Percentiles rank a stretch among this genome's conserved stretches.
Conservation (phyloP, 2,888 invertebrate genomes). For the Chaetoderma sp. region DNA sequence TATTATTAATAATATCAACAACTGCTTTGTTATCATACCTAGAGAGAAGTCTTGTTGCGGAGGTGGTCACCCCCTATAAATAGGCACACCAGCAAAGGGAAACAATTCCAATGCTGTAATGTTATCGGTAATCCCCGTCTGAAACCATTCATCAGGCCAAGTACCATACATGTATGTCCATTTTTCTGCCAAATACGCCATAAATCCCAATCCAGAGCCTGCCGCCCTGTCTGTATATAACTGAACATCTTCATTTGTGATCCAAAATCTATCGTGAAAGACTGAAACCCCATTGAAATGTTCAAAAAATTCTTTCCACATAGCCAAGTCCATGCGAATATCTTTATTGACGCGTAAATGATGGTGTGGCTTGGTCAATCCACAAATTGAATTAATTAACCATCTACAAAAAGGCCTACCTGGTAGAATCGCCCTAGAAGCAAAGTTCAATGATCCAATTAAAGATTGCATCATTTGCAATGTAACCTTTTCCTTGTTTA, state of each 20-base stretch:
- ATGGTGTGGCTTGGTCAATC: background rate
- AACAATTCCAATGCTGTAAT: background rate
- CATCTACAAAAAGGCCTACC: background rate
- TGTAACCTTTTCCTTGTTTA: background rate
- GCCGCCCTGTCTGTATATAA: background rate
- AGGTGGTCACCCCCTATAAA: background rate
- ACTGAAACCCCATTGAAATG: background rate
- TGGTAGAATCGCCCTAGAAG: background rate
- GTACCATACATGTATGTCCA: background rate
- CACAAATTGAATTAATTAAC: constrained; percentile 1
- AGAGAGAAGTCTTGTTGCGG: background rate
- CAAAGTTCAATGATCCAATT: background rate
- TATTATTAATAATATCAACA: background rate
- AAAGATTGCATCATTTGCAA: background rate
- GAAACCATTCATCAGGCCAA: background rate
- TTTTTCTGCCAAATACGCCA: background rate
- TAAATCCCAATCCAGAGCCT: background rate
- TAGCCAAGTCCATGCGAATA: background rate
- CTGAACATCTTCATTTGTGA: background rate
- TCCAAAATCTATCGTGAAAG: background rate
- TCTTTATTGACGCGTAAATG: background rate
- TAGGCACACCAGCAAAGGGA: background rate
- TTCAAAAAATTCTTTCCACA: background rate
- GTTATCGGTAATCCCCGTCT: background rate
- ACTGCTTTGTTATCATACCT: background rate